phyloP scores from a whole-genome alignment of 2,113 vertebrate genomes.

The Astur gentilis region DNA sequence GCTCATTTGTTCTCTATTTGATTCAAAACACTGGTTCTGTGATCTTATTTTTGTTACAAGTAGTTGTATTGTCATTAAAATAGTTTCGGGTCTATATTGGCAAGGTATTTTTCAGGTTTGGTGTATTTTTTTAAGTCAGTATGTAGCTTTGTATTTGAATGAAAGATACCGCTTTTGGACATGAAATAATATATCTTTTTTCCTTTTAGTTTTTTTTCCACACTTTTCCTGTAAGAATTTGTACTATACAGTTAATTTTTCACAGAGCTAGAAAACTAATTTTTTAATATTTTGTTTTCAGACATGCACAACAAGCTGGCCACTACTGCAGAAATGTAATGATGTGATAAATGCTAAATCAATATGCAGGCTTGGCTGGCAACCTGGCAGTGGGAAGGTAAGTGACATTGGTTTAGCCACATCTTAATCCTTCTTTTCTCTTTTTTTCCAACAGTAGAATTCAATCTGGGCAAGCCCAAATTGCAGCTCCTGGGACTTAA shows the following conservation, averaged over 20 bases:
- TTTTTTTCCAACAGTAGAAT: not conserved
- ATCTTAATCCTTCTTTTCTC: not conserved
- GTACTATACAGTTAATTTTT: not conserved
- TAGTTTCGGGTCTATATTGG: not conserved
- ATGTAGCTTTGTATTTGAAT: not conserved
- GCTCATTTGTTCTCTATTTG: not conserved
- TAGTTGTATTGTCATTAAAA: not conserved
- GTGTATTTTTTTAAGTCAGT: not conserved
- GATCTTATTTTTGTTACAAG: not conserved
- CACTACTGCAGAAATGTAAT: conserved; percentile 86
- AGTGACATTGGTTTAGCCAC: not conserved
- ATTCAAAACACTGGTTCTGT: not conserved
- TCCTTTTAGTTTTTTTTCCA: not conserved
- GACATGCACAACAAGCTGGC: conserved; percentile 82
- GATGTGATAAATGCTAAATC: conserved; percentile 88
- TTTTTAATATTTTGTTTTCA: conserved; percentile 54
- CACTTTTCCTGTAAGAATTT: not conserved
- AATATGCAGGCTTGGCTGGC: conserved; percentile 91
- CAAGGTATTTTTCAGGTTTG: not conserved
- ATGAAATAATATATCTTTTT: not conserved
- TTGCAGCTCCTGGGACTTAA: not conserved
- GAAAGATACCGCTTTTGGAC: not conserved
- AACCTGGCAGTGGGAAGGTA: conserved; percentile 85
- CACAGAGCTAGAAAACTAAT: not conserved
- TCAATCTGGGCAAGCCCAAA: not conserved